Evolutionary conservation across 2,888 invertebrate species (phyloP).

Genomic region (Dendrolimus houi): DNA sequence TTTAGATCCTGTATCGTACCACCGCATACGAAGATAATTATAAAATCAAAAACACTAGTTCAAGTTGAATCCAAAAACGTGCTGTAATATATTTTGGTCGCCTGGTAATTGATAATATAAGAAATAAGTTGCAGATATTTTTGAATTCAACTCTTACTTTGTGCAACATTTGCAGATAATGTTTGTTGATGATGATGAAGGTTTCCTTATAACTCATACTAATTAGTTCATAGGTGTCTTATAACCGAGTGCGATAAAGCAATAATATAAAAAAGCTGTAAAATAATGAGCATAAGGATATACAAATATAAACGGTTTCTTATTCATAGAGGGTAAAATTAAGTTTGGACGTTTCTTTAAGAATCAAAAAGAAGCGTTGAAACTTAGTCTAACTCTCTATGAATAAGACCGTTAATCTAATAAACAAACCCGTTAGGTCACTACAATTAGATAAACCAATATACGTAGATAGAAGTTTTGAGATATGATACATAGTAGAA

Average conservation of each 20-base stretch:
- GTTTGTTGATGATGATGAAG: not conserved
- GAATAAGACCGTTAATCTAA: constrained; percentile 18
- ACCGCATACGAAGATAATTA: constrained; percentile 28
- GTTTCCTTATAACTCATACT: not conserved
- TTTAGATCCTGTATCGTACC: constrained; percentile 32
- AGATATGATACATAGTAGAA: constrained; percentile 6
- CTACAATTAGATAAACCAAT: too few relatives aligned
- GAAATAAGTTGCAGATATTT: not conserved
- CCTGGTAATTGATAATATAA: not conserved
- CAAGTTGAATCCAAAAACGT: not conserved
- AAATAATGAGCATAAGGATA: constrained; percentile 1
- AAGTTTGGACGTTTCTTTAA: too few relatives aligned
- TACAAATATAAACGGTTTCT: not conserved
- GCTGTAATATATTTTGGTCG: not conserved
- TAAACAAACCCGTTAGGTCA: constrained; percentile 27
- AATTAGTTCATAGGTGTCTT: constrained; percentile 9
- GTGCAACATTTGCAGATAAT: not conserved
- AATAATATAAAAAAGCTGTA: not conserved
- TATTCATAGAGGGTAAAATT: too few relatives aligned
- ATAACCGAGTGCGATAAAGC: constrained; percentile 6
- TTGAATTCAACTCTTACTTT: not conserved
- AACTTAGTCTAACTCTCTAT: too few relatives aligned
- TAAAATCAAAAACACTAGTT: not conserved
- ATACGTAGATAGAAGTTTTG: not conserved
- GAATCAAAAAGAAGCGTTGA: too few relatives aligned